Evolutionary conservation across 2,797 vertebrate species (phyloP), one percentile per base, ranked within the genome.

Genomic region (Danio kyathit): DNA sequence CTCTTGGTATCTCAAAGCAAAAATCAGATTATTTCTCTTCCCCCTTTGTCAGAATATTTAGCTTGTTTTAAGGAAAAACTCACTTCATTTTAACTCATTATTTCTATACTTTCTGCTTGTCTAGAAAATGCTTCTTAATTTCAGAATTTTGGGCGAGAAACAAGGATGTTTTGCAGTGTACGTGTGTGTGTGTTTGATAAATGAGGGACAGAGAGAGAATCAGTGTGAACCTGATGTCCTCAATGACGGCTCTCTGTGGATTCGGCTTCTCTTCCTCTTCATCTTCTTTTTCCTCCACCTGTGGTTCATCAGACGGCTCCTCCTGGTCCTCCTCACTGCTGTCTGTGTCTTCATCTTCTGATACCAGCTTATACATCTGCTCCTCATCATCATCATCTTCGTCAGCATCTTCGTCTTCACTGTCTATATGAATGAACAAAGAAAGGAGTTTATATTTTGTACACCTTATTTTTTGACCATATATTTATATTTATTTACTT

Each of bases 151-250:
- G n/a, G n/a, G n/a, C n/a, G n/a, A n/a, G n/a, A n/a, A n/a, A n/a
- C n/a, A n/a, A n/a, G n/a, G n/a, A n/a, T n/a, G n/a, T n/a, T n/a
- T n/a, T n/a, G n/a, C n/a, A n/a, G n/a, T n/a, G n/a, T n/a, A n/a
- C n/a, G n/a, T n/a, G n/a, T n/a, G n/a, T n/a, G n/a, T n/a, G n/a
- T n/a, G n/a, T n/a, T n/a, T n/a, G n/a, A n/a, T n/a, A n/a, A n/a
- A n/a, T n/a, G n/a, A n/a, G n/a, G n/a, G 29, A 29, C 29, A 29
- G 29, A 29, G 1, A 29, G 29, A 29, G 29, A 29, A 29, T 1
- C 43, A 6, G 49, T 5, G 1, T 6, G 11, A 54, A 95, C 94
- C 95, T 94, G 90, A 95, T 95, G 84, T 94, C 92, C 44, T 94
- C 91, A 3, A 95, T 89, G 40, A 95, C 5, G 14, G 70, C 82